These are phyloP conservation scores for Crematogaster levior DNA, from an alignment of 2,888 invertebrate species.

Conservation along the genomic window DNA sequence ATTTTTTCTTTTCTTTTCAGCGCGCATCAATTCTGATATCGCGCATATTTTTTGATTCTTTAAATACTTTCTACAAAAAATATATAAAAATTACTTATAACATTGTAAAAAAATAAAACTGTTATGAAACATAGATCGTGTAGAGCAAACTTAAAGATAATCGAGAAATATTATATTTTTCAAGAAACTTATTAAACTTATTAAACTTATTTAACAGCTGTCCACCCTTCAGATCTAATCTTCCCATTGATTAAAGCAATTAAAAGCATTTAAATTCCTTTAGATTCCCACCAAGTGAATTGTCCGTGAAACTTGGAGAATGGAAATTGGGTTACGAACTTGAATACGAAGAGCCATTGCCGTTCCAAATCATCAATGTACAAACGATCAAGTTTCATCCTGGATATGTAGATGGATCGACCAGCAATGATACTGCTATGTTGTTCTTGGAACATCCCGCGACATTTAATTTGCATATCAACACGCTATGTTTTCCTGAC, in stretches of 20 bases:
- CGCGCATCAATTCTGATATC: not conserved
- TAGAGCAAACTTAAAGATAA: not conserved
- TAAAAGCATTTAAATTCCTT: not conserved
- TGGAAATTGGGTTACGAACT: constrained; percentile 93
- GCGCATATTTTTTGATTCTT: not conserved
- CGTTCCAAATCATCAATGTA: constrained; percentile 92
- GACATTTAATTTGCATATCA: constrained; percentile 90
- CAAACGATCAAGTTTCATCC: constrained; percentile 91
- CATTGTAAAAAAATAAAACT: not conserved
- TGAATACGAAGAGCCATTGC: constrained; percentile 89
- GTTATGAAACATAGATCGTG: not conserved
- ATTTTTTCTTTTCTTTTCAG: not conserved
- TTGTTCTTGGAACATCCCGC: constrained; percentile 88
- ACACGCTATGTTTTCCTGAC: constrained; percentile 89
- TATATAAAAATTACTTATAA: not conserved
- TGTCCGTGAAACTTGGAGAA: constrained; percentile 93
- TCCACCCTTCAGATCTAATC: not conserved
- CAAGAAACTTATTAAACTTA: no score
- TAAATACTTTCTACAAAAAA: not conserved
- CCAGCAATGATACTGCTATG: constrained; percentile 91
- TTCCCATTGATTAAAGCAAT: not conserved
- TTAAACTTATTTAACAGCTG: no score
- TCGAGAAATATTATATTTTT: not conserved
- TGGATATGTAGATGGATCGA: constrained; percentile 88
- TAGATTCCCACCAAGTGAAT: constrained; percentile 89